A percentile compares a stretch with the other conserved stretches of the same genome.
These are phyloP conservation scores for Eucidaris tribuloides DNA, from an alignment of 35 echinoderm and acorn worm genomes.

Conservation along the genomic window DNA sequence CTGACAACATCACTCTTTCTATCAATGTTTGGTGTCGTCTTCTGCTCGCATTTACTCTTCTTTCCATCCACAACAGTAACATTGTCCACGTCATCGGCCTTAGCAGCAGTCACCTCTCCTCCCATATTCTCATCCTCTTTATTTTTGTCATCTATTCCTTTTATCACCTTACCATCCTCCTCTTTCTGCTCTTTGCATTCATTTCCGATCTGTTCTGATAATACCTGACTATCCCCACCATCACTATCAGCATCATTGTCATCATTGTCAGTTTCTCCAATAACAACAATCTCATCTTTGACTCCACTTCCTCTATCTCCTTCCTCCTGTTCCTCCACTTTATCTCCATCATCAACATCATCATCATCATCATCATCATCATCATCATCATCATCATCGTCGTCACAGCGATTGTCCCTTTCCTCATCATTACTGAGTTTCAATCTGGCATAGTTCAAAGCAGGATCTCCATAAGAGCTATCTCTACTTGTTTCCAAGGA, in stretches of 20 bases:
- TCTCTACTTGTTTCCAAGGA: no score
- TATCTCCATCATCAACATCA: neutral
- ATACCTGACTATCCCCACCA: no score
- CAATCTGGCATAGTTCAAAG: slow-evolving; percentile 43
- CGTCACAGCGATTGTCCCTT: neutral
- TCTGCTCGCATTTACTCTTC: neutral
- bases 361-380: neutral
- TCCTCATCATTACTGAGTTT: slow-evolving; percentile 54
- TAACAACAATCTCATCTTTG: neutral
- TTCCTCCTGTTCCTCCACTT: neutral
- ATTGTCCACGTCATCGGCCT: neutral
- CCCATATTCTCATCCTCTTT: neutral
- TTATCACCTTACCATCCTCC: neutral
- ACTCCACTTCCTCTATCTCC: neutral
- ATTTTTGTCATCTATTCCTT: neutral
- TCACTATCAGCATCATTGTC: no score
- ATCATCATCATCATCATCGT: slow-evolving; percentile 21
- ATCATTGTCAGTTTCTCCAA: no score
- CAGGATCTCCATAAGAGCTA: slow-evolving; percentile 27
- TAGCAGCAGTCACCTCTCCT: neutral
- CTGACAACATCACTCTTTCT: slow-evolving; percentile 5
- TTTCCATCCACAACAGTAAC: neutral
- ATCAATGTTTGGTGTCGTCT: neutral
- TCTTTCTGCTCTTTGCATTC: neutral
- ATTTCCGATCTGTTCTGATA: neutral